These are phyloP conservation scores for Nineta flava DNA, from an alignment of 2,888 invertebrate species.

Conservation along the genomic window DNA sequence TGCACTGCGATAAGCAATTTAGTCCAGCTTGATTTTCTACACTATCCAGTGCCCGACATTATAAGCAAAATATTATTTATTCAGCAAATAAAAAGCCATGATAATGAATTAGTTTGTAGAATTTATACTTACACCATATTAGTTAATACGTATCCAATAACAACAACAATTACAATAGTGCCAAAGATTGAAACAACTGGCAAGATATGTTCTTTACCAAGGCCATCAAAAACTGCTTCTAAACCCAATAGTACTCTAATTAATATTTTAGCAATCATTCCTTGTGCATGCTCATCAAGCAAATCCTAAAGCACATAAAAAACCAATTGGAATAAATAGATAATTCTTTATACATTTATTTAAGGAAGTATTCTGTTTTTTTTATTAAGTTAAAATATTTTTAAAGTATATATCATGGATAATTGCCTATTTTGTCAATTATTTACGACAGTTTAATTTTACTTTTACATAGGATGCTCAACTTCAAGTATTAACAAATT, in stretches of 20 bases:
- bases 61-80: too few relatives aligned
- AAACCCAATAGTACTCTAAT: conserved; percentile 46
- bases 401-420: too few relatives aligned
- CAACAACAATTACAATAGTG: conserved; percentile 61
- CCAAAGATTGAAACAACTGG: conserved; percentile 64
- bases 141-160: conserved; percentile 72
- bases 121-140: conserved; percentile 47
- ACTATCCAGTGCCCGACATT: too few relatives aligned
- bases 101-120: too few relatives aligned
- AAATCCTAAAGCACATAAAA: conserved; percentile 37
- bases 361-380: neutral
- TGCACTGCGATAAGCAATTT: too few relatives aligned
- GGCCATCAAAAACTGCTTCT: conserved; percentile 53
- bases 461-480: too few relatives aligned
- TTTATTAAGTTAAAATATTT: neutral
- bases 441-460: too few relatives aligned
- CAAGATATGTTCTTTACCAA: conserved; percentile 61
- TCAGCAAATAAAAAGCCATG: too few relatives aligned
- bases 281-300: conserved; percentile 61
- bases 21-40: too few relatives aligned
- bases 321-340: conserved; percentile 13
- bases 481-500: too few relatives aligned
- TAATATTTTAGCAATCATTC: conserved; percentile 52
- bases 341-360: neutral
- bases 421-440: too few relatives aligned